Base-by-base conservation (phyloP, 2,888 invertebrate genomes). In the Acleris sparsana region DNA sequence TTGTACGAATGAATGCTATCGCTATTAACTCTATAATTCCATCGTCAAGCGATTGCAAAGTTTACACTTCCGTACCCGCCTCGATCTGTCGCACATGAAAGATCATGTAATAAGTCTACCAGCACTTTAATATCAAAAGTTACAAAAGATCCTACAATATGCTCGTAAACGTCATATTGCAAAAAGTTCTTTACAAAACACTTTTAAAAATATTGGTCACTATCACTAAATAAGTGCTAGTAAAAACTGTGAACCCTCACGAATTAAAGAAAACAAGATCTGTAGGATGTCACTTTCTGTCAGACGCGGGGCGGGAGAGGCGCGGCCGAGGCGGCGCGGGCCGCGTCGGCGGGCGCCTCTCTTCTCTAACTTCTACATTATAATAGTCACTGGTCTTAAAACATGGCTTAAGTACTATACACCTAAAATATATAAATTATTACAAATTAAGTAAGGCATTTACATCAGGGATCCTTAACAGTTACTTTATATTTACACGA, bases 341-440 rank as follows among this genome's bases (percentile, higher is more conserved):
- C 73, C 81, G 73, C 80, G 74, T 90, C 89, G 89, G 84, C 82
- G 81, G 83, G 75, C 70, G 83, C 87, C 89, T 90, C 86, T 89
- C 90, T 16, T 13, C 46, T 66, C 66, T 66, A 66, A 88, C 80
- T 87, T 86, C 89, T 90, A 92, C 89, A 92, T 89, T 88, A 91
- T 85, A 92, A 91, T 90, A 92, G 89, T 91, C 90, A 92, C 91
- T 91, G 92, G 92, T 92, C 92, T 92, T 87, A 88, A 91, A 89
- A 92, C 91, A 92, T 92, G 92, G 92, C 92, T 92, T 92, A 92
- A 91, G 92, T 92, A 92, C 92, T 92, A 92, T 92, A 92, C 92
- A 92, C 89, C 92, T 92, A 92, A 89, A 89, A 91, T 92, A 92
- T 89, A 92, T 92, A 92, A 92, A 92, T 92, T 92, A 92, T 92